Conservation (phyloP, 2,888 invertebrate species). For the Rosalia funebris region DNA sequence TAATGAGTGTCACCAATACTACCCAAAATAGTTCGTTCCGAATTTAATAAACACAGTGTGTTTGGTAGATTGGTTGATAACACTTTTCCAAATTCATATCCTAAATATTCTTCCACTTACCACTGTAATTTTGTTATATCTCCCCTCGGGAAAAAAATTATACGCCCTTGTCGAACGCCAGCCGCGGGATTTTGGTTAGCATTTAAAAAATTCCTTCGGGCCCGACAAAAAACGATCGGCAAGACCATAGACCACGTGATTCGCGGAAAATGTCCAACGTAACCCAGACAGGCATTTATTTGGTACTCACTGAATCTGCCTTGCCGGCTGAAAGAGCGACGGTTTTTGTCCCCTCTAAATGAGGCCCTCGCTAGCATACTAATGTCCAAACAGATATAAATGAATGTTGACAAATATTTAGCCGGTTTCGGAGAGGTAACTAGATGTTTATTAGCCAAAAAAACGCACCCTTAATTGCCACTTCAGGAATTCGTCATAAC, state of each 20-base stretch:
- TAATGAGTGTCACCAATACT: no score
- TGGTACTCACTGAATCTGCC: constrained; percentile 35
- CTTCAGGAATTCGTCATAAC: constrained; percentile 46
- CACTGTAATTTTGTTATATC: no score
- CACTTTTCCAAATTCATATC: no score
- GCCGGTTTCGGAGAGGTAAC: constrained; percentile 50
- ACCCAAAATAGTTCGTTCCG: no score
- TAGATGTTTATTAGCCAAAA: constrained; percentile 51
- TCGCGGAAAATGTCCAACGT: constrained; percentile 49
- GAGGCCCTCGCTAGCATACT: constrained; percentile 52
- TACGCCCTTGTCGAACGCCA: constrained; percentile 5
- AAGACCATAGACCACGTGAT: constrained; percentile 55
- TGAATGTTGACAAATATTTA: constrained; percentile 55
- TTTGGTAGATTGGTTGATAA: no score
- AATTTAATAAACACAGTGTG: no score
- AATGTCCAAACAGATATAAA: constrained; percentile 47
- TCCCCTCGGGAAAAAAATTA: constrained; percentile 4
- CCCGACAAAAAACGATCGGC: constrained; percentile 41
- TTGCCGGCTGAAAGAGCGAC: constrained; percentile 30
- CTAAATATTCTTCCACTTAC: no score
- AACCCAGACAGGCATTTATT: constrained; percentile 55
- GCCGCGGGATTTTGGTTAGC: constrained; percentile 23
- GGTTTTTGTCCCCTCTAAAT: constrained; percentile 49
- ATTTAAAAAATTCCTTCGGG: constrained; percentile 47
- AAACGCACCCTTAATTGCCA: constrained; percentile 47